phyloP scores from a whole-genome alignment of 92 coral and sea anemone species.

The Palythoa caribaeorum region DNA sequence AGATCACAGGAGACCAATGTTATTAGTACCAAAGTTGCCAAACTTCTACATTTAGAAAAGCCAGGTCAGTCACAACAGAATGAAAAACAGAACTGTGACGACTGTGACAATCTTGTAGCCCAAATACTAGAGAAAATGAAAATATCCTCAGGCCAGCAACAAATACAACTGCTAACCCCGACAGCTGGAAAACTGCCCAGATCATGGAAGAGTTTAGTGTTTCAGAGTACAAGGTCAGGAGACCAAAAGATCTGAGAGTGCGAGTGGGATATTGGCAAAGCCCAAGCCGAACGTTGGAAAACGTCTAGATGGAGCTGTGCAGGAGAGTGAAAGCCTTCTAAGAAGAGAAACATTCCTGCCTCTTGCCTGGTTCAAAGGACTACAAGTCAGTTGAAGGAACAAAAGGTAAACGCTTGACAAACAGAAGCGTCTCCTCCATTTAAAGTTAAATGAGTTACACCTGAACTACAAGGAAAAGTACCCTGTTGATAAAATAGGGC shows the following conservation, averaged over 20 bases:
- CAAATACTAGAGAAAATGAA: conserved; percentile 18
- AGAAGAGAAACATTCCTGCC: conserved; percentile 35
- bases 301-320: not conserved
- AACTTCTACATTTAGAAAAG: conserved; percentile 19
- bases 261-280: conserved; percentile 35
- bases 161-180: conserved; percentile 35
- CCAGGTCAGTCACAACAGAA: conserved; percentile 4
- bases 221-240: conserved; percentile 24
- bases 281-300: conserved; percentile 35
- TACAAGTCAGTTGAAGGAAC: not conserved
- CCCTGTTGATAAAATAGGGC: too few relatives aligned
- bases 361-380: conserved; percentile 53
- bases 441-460: too few relatives aligned
- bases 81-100: conserved; percentile 22
- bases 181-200: conserved; percentile 23
- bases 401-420: conserved; percentile 15
- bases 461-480: too few relatives aligned
- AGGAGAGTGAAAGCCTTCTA: conserved; percentile 36
- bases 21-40: conserved; percentile 29
- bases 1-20: conserved; percentile 32
- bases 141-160: conserved; percentile 26
- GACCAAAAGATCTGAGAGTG: conserved; percentile 3
- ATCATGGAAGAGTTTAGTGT: conserved; percentile 35
- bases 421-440: conserved; percentile 25
- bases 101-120: conserved; percentile 16